A percentile compares a stretch with the other conserved stretches of the same genome.
Evolutionary conservation across 2,797 vertebrate species (phyloP).

Genomic region (Mormyrops attenuatus): DNA sequence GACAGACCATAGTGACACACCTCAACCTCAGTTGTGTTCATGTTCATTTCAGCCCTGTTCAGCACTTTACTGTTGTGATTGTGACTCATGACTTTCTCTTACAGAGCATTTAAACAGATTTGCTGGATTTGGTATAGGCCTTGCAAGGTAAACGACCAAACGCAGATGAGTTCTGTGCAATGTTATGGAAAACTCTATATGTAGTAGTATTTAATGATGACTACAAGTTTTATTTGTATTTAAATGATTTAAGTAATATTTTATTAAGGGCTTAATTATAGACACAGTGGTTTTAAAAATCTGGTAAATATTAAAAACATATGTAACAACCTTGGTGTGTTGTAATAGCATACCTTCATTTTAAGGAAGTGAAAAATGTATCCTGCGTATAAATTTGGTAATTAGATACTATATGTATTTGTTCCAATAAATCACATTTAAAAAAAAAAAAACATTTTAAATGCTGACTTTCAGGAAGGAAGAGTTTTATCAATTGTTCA

Average conservation of each 20-base stretch:
- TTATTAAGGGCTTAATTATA: background rate
- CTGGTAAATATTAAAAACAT: background rate
- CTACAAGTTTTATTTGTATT: background rate
- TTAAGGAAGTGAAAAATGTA: background rate
- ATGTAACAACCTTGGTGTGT: background rate
- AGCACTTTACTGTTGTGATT: background rate
- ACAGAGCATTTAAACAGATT: constrained; percentile 90
- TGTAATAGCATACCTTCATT: background rate
- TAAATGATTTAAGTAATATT: background rate
- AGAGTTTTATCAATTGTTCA: background rate
- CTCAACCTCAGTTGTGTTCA: background rate
- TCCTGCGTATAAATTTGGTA: background rate
- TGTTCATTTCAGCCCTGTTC: background rate
- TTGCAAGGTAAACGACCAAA: constrained; percentile 75
- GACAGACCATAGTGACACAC: background rate
- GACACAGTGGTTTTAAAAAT: background rate
- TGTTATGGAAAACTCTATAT: background rate
- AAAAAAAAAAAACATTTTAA: background rate
- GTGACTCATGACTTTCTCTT: constrained; percentile 36
- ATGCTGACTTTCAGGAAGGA: background rate
- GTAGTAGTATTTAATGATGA: background rate
- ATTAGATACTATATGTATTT: background rate
- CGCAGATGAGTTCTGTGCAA: background rate
- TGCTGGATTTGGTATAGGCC: constrained; percentile 92
- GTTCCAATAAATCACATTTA: background rate